A percentile compares a stretch with the other conserved stretches of the same genome.
These are phyloP conservation scores for Drosophila murphyi DNA, from an alignment of 1,140 invertebrate genomes.

Conservation along the genomic window DNA sequence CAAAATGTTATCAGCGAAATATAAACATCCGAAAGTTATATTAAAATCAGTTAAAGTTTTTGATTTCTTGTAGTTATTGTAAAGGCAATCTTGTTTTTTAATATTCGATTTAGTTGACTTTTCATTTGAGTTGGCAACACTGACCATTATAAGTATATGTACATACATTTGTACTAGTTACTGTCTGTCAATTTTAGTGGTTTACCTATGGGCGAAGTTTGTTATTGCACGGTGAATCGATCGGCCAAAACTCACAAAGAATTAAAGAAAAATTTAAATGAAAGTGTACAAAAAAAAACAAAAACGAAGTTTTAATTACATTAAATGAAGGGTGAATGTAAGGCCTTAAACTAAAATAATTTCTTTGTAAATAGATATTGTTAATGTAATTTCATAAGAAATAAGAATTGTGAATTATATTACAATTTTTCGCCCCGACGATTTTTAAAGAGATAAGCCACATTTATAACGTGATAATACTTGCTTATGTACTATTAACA, in stretches of 20 bases:
- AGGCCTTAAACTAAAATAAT: conserved; percentile 12
- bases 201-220: conserved; percentile 2
- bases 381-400: conserved; percentile 8
- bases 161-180: conserved; percentile 42
- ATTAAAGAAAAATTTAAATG: conserved; percentile 4
- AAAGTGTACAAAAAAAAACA: not conserved
- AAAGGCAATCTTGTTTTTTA: conserved; percentile 46
- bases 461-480: conserved; percentile 55
- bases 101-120: conserved; percentile 10
- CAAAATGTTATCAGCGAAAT: conserved; percentile 26
- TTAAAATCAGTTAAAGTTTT: conserved; percentile 33
- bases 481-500: conserved; percentile 48
- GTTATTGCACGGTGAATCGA: conserved; percentile 17
- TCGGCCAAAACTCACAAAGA: conserved; percentile 16
- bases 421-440: conserved; percentile 30
- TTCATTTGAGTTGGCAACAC: conserved; percentile 40
- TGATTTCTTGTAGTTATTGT: conserved; percentile 26
- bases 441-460: conserved; percentile 35
- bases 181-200: conserved; percentile 20
- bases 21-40: conserved; percentile 31
- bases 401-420: conserved; percentile 29
- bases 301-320: not conserved
- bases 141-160: conserved; percentile 43
- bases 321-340: not conserved
- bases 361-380: conserved; percentile 5